Evolutionary conservation across 37 sponge, comb jelly and placozoan genomes (phyloP).

Genomic region (Chondrosia reniformis): DNA sequence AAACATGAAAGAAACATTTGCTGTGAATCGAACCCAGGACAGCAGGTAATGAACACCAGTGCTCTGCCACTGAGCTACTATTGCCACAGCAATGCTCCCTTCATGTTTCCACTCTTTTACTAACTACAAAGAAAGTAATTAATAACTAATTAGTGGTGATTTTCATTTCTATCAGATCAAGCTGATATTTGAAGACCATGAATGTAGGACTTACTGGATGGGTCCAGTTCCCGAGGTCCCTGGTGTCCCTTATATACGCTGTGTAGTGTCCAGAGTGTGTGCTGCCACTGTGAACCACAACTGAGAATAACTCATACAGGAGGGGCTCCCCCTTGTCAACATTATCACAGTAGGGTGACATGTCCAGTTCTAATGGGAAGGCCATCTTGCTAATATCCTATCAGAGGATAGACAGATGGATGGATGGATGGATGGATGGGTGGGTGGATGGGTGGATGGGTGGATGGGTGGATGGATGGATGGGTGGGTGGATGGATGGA

Average conservation of each 20-base stretch:
- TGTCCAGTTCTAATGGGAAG: constrained; percentile 81
- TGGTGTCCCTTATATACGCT: constrained; percentile 78
- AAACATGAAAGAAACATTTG: no score
- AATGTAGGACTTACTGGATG: constrained; percentile 65
- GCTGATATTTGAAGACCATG: constrained; percentile 17
- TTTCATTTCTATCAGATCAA: no score
- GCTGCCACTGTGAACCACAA: constrained; percentile 90
- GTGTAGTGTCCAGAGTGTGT: constrained; percentile 89
- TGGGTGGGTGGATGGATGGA: no score
- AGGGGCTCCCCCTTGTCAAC: background rate
- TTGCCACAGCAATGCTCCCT: no score
- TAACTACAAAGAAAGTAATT: no score
- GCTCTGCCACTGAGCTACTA: no score
- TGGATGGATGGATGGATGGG: background rate
- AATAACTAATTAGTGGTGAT: no score
- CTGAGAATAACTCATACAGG: constrained; percentile 85
- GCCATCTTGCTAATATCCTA: constrained; percentile 69
- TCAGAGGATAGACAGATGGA: background rate
- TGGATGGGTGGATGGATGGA: background rate
- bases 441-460: background rate
- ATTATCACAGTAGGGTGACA: constrained; percentile 69
- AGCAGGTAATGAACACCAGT: no score
- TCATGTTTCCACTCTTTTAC: no score
- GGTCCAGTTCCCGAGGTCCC: constrained; percentile 74
- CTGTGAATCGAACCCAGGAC: no score